Evolutionary conservation across 2,888 invertebrate species (phyloP), one percentile per base, ranked within the genome.

Genomic region (Syrphus vitripennis): DNA sequence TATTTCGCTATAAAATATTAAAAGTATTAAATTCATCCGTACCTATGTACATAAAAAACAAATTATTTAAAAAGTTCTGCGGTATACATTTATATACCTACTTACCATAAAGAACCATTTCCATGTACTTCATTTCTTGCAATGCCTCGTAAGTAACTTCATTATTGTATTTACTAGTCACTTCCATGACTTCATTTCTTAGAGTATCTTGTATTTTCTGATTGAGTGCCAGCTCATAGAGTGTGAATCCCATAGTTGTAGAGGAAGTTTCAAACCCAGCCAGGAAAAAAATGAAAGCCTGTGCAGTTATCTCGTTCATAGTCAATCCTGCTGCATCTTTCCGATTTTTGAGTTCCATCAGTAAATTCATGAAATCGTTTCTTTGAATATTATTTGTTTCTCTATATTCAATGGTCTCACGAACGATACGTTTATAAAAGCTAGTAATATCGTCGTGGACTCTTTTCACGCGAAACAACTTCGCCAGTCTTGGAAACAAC

Each of bases 241-340:
- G 88, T 7, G 90, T 90, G 79, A 94, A 95, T 82, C 94, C 93
- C 4, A 95, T 93, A 0, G 94, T 93, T 0, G 94, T 93, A 0
- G 95, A 95, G 0, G 94, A 94, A 0, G 95, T 94, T 89, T 95
- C 95, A 87, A 95, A 94, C 0, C 95, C 95, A 10, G 95, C 91
- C 21, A 91, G 50, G 6, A 91, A 88, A 59, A 92, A 92, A 0
- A 90, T 88, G 81, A 92, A 92, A 0, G 90, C 89, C 53, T 92
- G 91, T 0, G 92, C 92, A 0, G 91, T 90, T 14, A 92, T 89
- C 81, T 92, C 89, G 16, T 90, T 89, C 4, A 87, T 84, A 0
- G 91, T 79, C 3, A 89, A 67, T 4, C 75, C 77, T 7, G 55
- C n/a, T 4, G 34, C 37, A 21, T 48, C 53, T 19, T 72, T 93